Evolutionary conservation across 2,113 vertebrate genomes (phyloP).

Genomic region (Pygathrix nemaeus): DNA sequence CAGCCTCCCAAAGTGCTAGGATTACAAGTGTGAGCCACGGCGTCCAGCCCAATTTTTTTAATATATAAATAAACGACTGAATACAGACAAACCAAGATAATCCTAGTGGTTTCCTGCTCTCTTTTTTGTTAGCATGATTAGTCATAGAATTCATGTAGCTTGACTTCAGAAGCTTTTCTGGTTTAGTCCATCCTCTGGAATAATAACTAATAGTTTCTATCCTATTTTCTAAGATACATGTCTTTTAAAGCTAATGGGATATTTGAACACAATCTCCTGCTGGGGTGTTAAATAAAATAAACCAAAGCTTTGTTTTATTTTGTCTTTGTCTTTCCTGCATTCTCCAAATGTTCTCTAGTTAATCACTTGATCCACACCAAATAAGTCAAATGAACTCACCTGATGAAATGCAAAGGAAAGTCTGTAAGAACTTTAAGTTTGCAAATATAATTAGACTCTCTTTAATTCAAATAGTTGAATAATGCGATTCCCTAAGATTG

Average conservation of each 20-base stretch:
- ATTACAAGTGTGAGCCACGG: too few relatives aligned
- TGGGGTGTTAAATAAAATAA: background rate
- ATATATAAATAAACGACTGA: background rate
- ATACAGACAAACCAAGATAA: background rate
- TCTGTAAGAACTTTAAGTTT: background rate
- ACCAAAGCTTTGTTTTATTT: background rate
- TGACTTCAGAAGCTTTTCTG: background rate
- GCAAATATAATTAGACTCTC: background rate
- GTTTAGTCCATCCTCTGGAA: background rate
- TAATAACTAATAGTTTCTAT: background rate
- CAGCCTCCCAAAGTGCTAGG: too few relatives aligned
- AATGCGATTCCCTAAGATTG: too few relatives aligned
- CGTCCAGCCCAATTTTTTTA: background rate
- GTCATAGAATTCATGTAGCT: background rate
- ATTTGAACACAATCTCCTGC: background rate
- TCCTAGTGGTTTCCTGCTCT: background rate
- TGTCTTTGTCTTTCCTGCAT: background rate
- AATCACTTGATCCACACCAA: background rate
- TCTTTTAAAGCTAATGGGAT: background rate
- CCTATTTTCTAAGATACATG: background rate
- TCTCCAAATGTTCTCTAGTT: background rate
- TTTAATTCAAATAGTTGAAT: background rate
- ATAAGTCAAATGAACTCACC: background rate
- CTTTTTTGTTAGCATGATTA: background rate
- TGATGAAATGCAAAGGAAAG: background rate